Base-by-base conservation (phyloP, 1,140 invertebrate genomes). In the Diorhabda sublineata region DNA sequence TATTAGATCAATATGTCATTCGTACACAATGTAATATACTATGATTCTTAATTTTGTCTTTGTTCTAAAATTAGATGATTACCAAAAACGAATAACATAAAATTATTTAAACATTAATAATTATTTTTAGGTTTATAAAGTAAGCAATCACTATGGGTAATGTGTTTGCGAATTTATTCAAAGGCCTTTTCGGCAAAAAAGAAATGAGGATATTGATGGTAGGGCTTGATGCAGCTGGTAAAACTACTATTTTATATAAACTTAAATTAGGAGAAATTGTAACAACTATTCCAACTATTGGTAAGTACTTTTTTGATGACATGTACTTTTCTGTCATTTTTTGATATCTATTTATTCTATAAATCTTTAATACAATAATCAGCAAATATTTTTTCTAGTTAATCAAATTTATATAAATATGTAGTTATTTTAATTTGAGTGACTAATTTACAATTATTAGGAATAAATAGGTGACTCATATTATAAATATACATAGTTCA, bases 211-310 rank as follows among this genome's bases (percentile, higher is more conserved):
- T 97, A 90, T 88, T 98, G 83, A 98, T 98, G 96, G 96, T 90
- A 76, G 97, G 97, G 80, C 88, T 99, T 75, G 97, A 99, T 89
- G 96, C 96, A 79, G 97, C 97, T 85, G 97, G 97, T 87, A 99
- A 99, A 92, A 99, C 97, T 79, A 99, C 97, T 85, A 99, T 99
- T 85, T 88, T 99, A 85, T 98, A 99, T 88, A 98, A 98, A 90
- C 89, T 99, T 82, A 98, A 99, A 90, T 90, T 99, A 87, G 97
- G 97, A 82, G 97, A 99, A 93, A 97, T 99, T 87, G 96, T 99
- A 78, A 98, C 96, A 81, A 99, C 97, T 79, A 99, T 99, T 89
- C 97, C 97, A 76, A 99, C 97, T 77, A 98, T 99, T 89, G 97
- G 96, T 96, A 82, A 91, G 88, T 85, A 71, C 45, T 52, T 69